These are phyloP conservation scores for Synanceia verrucosa DNA, from an alignment of 2,797 vertebrate genomes.

Conservation along the genomic window DNA sequence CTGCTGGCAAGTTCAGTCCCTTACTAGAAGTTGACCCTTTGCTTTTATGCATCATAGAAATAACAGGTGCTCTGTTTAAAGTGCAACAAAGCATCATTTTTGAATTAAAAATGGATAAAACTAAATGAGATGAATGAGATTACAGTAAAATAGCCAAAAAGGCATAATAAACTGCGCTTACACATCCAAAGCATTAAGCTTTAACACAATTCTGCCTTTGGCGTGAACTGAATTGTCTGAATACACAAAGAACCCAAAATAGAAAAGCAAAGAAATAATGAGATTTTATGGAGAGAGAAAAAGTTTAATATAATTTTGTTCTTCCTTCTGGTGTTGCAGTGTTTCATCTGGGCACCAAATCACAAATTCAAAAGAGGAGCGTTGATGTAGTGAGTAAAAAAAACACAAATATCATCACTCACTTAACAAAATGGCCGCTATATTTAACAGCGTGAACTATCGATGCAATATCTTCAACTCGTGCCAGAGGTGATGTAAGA, in stretches of 20 bases:
- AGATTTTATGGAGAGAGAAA: background rate
- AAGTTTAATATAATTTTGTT: slow-evolving; percentile 29
- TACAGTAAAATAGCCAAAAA: slow-evolving; percentile 7
- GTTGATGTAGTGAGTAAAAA: slow-evolving; percentile 16
- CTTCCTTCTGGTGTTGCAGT: slow-evolving; percentile 13
- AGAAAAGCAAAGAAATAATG: slow-evolving; percentile 45
- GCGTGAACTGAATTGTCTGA: slow-evolving; percentile 20
- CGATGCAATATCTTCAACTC: slow-evolving; percentile 31
- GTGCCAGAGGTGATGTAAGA: slow-evolving; percentile 33
- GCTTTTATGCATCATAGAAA: slow-evolving; percentile 4
- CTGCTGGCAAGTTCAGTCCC: slow-evolving; percentile 31
- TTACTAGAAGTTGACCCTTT: slow-evolving; percentile 45
- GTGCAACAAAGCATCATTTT: slow-evolving; percentile 9
- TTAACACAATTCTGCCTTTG: background rate
- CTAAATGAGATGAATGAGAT: slow-evolving; percentile 11
- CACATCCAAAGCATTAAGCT: background rate
- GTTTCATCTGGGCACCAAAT: slow-evolving; percentile 24
- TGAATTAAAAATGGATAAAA: background rate
- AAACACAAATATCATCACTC: slow-evolving; percentile 41
- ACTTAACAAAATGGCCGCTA: slow-evolving; percentile 30
- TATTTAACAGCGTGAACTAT: slow-evolving; percentile 45
- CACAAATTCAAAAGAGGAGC: slow-evolving; percentile 10
- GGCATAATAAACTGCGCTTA: background rate
- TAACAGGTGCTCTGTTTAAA: background rate
- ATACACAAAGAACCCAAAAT: slow-evolving; percentile 30